Conservation (phyloP, 2,113 vertebrate genomes). For the Nothoprocta perdicaria region DNA sequence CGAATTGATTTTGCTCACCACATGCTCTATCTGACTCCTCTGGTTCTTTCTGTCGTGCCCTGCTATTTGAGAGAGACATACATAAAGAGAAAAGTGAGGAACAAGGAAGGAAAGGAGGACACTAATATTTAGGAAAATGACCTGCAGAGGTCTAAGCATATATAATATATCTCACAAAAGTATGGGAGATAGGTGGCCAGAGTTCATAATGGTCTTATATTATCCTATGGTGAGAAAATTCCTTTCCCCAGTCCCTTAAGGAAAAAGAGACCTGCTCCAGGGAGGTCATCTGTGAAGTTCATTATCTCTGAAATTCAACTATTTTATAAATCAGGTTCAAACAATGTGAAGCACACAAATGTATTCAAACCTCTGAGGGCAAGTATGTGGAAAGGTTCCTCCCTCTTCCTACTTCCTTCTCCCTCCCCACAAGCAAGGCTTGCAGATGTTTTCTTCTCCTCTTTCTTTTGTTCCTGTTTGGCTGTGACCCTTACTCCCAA, state of each 20-base stretch:
- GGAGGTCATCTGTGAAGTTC: constrained; percentile 43
- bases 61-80: neutral
- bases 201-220: neutral
- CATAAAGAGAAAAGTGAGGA: neutral
- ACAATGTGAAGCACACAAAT: constrained; percentile 45
- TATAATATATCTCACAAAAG: neutral
- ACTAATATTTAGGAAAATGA: neutral
- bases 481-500: constrained; percentile 46
- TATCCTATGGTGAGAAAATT: neutral
- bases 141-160: neutral
- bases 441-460: constrained; percentile 63
- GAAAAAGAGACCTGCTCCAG: neutral
- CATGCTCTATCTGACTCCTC: neutral
- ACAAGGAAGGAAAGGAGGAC: neutral
- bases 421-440: constrained; percentile 6
- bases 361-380: constrained; percentile 35
- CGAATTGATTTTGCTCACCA: neutral
- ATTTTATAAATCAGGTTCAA: constrained; percentile 64
- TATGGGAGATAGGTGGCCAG: neutral
- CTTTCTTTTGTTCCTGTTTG: constrained; percentile 67
- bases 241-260: neutral
- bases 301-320: constrained; percentile 49
- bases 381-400: constrained; percentile 54
- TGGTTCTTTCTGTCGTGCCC: neutral
- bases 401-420: constrained; percentile 37